Evolutionary conservation across 2,797 vertebrate species (phyloP).

Genomic region (Ctenosaura bakeri): DNA sequence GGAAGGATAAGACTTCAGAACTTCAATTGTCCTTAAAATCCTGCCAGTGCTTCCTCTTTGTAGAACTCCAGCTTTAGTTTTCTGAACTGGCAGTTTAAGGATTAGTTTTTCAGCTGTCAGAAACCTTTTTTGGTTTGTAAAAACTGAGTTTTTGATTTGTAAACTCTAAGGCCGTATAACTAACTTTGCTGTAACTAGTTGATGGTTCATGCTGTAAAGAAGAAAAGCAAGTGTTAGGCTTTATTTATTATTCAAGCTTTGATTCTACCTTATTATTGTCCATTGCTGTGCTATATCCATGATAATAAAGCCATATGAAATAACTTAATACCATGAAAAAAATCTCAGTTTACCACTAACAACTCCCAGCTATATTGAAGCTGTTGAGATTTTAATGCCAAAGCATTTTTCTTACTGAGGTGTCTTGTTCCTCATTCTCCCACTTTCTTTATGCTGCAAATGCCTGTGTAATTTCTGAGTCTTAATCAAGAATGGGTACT

Average conservation of each 20-base stretch:
- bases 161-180: conserved; percentile 70
- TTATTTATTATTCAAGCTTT: conserved; percentile 62
- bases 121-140: conserved; percentile 72
- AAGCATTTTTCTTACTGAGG: conserved; percentile 67
- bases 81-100: conserved; percentile 62
- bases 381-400: conserved; percentile 58
- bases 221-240: conserved; percentile 14
- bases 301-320: neutral
- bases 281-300: neutral
- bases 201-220: conserved; percentile 72
- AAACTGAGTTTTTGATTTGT: conserved; percentile 67
- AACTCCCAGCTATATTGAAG: conserved; percentile 68
- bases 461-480: conserved; percentile 76
- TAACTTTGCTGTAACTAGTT: conserved; percentile 70
- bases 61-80: conserved; percentile 62
- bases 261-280: conserved; percentile 22
- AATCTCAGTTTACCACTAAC: conserved; percentile 49
- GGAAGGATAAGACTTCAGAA: conserved; percentile 55
- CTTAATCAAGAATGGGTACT: conserved; percentile 68
- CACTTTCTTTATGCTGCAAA: conserved; percentile 69
- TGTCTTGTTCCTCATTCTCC: conserved; percentile 68
- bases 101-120: conserved; percentile 67
- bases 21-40: conserved; percentile 66
- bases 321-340: neutral
- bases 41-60: conserved; percentile 63